Conservation (phyloP, 2,797 vertebrate species). For the Acropternis orthonyx region DNA sequence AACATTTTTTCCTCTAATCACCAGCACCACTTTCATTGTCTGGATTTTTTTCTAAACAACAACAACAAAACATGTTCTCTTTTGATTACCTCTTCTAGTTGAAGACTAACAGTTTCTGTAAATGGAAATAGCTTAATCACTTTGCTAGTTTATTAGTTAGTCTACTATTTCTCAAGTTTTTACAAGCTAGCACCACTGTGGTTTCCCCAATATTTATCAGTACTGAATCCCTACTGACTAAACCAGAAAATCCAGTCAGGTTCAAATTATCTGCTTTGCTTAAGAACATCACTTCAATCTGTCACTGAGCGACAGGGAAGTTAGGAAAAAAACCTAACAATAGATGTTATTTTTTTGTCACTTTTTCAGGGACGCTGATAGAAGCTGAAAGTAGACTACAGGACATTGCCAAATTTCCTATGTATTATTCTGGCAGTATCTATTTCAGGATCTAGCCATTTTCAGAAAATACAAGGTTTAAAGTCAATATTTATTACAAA, state of each 20-base stretch:
- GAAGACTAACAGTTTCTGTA: background rate
- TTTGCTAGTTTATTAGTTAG: background rate
- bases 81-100: background rate
- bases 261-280: background rate
- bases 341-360: background rate
- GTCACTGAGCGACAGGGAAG: background rate
- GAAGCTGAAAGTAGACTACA: background rate
- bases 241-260: background rate
- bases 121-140: background rate
- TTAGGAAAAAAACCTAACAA: background rate
- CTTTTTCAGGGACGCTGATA: background rate
- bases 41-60: background rate
- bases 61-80: background rate
- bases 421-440: background rate
- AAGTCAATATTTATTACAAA: background rate
- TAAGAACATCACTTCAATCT: background rate
- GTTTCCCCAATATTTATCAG: background rate
- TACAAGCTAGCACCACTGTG: accelerated
- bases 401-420: background rate
- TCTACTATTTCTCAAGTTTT: background rate
- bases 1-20: background rate
- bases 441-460: background rate
- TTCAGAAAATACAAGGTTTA: background rate
- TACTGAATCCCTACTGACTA: background rate
- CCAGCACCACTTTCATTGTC: background rate